Conservation (phyloP, 2,113 vertebrate genomes). For the Pipa parva region DNA sequence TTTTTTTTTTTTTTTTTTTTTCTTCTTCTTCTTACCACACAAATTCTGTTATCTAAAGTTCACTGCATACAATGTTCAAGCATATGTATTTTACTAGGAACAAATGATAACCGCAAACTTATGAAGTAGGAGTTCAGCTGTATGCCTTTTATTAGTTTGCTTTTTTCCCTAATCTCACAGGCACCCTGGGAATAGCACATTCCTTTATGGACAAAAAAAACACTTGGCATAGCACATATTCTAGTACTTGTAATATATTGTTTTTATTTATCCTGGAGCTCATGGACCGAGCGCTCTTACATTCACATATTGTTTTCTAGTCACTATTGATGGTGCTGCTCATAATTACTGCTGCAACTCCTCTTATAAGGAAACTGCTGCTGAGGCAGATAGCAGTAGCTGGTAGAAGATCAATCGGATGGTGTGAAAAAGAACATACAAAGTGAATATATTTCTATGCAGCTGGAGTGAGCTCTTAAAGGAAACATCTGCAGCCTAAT, state of each 20-base stretch:
- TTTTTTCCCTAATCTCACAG: neutral
- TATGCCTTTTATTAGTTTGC: neutral
- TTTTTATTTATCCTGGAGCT: constrained; percentile 22
- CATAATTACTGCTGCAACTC: constrained; percentile 34
- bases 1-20: too few species aligned
- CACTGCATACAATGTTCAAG: neutral
- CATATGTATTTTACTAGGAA: neutral
- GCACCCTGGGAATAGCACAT: neutral
- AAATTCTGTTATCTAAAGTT: neutral
- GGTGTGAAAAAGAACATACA: neutral
- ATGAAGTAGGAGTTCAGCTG: constrained; percentile 3
- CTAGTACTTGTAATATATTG: constrained; percentile 9
- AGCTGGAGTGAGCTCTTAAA: neutral
- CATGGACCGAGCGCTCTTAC: neutral
- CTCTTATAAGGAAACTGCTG: constrained; percentile 32
- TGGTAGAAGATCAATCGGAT: constrained; percentile 20
- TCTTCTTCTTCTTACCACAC: neutral
- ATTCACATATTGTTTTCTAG: constrained; percentile 15
- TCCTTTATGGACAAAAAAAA: constrained; percentile 7
- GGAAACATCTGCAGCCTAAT: too few species aligned
- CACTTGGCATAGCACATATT: neutral
- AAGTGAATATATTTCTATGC: neutral
- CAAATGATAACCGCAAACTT: neutral
- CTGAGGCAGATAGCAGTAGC: constrained; percentile 33
- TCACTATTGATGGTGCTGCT: constrained; percentile 29